Percentiles rank a stretch among this genome's conserved stretches.
phyloP scores from a whole-genome alignment of 30 jellyfish, hydroid and myxozoan species.

The Chironex yamaguchii region DNA sequence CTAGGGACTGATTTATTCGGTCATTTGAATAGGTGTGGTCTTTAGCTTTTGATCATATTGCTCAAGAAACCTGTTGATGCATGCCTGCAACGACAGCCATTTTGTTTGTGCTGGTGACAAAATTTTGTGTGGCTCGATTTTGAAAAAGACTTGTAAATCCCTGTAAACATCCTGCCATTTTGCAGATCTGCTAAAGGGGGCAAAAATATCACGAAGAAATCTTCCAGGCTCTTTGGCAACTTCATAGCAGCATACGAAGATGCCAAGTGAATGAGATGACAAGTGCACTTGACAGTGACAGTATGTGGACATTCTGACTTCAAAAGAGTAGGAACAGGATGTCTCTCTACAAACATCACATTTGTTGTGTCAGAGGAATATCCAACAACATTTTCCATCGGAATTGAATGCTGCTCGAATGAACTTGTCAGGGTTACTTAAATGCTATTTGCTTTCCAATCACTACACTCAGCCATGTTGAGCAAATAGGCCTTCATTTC shows the following conservation, averaged over 20 bases:
- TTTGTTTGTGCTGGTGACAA: constrained; percentile 33
- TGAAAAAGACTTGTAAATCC: background rate
- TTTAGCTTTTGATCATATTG: too few species aligned
- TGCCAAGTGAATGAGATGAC: constrained; percentile 66
- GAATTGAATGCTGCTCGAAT: constrained; percentile 22
- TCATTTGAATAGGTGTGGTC: too few species aligned
- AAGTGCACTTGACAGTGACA: constrained; percentile 44
- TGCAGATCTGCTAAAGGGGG: background rate
- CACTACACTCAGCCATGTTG: constrained; percentile 59
- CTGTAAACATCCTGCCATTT: background rate
- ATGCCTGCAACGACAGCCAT: constrained; percentile 11
- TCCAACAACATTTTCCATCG: constrained; percentile 70
- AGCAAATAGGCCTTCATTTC: constrained; percentile 13
- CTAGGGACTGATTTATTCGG: too few species aligned
- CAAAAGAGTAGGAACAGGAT: constrained; percentile 34
- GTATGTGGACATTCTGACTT: constrained; percentile 15
- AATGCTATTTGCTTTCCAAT: constrained; percentile 55
- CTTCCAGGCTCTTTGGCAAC: constrained; percentile 61
- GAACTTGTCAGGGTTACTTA: constrained; percentile 25
- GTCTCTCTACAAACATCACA: constrained; percentile 72
- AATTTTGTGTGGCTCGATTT: constrained; percentile 15
- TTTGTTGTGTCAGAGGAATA: constrained; percentile 65
- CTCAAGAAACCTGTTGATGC: constrained; percentile 6
- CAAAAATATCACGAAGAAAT: constrained; percentile 8
- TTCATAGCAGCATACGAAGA: constrained; percentile 62